Percentiles rank a stretch among this genome's conserved stretches.
Conservation (phyloP, 1,140 invertebrate species). For the Zaprionus taronus region DNA sequence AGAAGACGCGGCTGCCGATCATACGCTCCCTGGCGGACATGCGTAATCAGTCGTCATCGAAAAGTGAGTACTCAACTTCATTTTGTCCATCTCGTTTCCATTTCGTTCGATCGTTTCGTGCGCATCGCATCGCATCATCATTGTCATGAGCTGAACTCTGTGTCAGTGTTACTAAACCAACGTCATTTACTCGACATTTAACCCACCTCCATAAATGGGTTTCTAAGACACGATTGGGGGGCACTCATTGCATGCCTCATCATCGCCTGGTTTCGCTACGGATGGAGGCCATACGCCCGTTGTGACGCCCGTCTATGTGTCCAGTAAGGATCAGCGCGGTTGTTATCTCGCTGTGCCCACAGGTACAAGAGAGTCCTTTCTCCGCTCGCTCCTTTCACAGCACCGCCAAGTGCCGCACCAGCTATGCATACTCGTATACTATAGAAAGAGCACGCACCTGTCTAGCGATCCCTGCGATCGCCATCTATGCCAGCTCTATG, state of each 20-base stretch:
- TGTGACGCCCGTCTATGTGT: conserved; percentile 86
- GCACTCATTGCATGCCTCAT: conserved; percentile 67
- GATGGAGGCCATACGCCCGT: conserved; percentile 80
- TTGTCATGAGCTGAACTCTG: conserved; percentile 38
- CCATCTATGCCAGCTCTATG: conserved; percentile 26
- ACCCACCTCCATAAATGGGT: conserved; percentile 12
- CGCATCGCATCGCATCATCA: conserved; percentile 11
- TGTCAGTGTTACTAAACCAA: conserved; percentile 61
- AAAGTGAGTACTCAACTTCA: conserved; percentile 90
- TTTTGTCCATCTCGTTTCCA: conserved; percentile 45
- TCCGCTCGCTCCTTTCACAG: conserved; percentile 7
- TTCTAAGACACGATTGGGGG: conserved; percentile 67
- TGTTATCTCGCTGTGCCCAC: conserved; percentile 91
- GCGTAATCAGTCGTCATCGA: conserved; percentile 96
- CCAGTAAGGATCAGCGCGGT: conserved; percentile 89
- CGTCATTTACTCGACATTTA: conserved; percentile 27
- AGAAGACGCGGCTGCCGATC: conserved; percentile 95
- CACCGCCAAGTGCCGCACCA: conserved; percentile 28
- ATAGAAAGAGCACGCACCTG: conserved; percentile 38
- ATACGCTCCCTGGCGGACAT: conserved; percentile 98
- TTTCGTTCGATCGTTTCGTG: conserved; percentile 50
- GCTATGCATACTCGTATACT: conserved; percentile 22
- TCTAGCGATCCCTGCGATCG: not conserved
- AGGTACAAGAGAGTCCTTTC: conserved; percentile 63
- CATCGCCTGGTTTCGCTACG: conserved; percentile 53